Evolutionary conservation across 1,140 invertebrate genomes (phyloP).

Genomic region (Tetragnatha versicolor): DNA sequence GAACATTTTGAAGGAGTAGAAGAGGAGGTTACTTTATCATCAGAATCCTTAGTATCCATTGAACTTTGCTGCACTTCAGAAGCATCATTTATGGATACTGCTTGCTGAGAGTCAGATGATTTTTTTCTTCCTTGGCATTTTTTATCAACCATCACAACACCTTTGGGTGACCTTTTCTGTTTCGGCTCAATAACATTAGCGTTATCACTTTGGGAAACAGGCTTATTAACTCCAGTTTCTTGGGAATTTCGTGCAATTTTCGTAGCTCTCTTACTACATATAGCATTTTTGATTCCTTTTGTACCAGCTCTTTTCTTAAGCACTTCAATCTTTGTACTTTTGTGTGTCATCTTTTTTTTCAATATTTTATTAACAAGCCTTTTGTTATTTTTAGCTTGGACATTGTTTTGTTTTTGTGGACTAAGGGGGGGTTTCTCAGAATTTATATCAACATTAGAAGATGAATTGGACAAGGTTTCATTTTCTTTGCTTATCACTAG

Average conservation of each 20-base stretch:
- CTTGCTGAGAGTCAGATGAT: not conserved
- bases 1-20: not conserved
- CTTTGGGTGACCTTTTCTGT: not conserved
- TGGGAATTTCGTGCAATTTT: not conserved
- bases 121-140: not conserved
- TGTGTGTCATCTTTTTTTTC: too few species aligned
- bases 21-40: not conserved
- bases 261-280: too few species aligned
- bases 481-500: not conserved
- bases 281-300: too few species aligned
- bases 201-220: not conserved
- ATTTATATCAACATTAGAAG: not conserved
- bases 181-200: not conserved
- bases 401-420: too few species aligned
- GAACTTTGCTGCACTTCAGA: not conserved
- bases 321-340: too few species aligned
- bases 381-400: too few species aligned
- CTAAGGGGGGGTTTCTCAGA: too few species aligned
- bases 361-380: too few species aligned
- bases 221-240: not conserved
- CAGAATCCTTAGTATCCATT: not conserved
- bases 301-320: too few species aligned
- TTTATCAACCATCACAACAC: not conserved
- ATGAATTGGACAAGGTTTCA: not conserved
- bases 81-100: not conserved